phyloP scores from a whole-genome alignment of 2,888 invertebrate genomes.

The Parascotia fuliginaria region DNA sequence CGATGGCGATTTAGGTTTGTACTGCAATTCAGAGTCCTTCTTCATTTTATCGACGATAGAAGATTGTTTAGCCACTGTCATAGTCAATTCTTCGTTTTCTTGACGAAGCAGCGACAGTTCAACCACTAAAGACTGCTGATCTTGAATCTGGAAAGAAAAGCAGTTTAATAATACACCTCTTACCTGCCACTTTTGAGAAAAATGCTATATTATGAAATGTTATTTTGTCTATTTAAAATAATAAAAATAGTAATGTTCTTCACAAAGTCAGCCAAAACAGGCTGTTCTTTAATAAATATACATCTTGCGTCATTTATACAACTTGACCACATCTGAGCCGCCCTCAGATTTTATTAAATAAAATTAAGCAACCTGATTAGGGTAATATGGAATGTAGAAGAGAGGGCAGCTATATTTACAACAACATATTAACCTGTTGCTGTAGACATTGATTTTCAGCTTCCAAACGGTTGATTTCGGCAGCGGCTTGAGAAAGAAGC shows the following conservation, averaged over 20 bases:
- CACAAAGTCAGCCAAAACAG: too few relatives aligned
- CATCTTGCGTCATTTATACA: too few relatives aligned
- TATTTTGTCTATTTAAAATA: too few relatives aligned
- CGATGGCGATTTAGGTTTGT: constrained; percentile 75
- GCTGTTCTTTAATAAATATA: too few relatives aligned
- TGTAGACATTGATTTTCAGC: constrained; percentile 68
- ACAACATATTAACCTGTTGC: constrained; percentile 58
- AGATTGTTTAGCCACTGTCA: constrained; percentile 76
- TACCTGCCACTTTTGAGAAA: neutral
- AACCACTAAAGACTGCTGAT: constrained; percentile 78
- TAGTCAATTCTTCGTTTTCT: constrained; percentile 77
- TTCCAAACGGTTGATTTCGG: constrained; percentile 69
- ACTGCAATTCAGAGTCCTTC: constrained; percentile 66
- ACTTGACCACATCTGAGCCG: too few relatives aligned
- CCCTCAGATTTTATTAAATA: too few relatives aligned
- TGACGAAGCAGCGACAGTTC: constrained; percentile 78
- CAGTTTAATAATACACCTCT: neutral
- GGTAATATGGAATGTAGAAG: too few relatives aligned
- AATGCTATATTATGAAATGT: too few relatives aligned
- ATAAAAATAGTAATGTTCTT: too few relatives aligned
- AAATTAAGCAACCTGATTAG: too few relatives aligned
- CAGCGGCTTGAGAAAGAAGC: constrained; percentile 68
- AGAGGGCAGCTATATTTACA: too few relatives aligned
- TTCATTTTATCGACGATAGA: constrained; percentile 78
- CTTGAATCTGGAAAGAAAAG: constrained; percentile 68